Conservation (phyloP, 2,888 invertebrate genomes). For the Sinelater perroti region DNA sequence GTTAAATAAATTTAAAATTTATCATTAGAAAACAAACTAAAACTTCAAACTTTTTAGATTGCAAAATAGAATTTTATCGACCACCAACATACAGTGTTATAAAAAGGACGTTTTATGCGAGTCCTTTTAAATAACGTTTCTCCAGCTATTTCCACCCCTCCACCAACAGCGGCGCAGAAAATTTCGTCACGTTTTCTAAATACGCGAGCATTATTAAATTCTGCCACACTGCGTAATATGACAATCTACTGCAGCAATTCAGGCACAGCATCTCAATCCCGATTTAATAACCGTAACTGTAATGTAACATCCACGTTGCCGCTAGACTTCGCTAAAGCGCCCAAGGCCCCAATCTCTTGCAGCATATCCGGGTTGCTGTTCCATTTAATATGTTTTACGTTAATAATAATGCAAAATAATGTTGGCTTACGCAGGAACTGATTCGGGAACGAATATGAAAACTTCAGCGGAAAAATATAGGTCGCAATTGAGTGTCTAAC, state of each 20-base stretch:
- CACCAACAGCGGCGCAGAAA: neutral
- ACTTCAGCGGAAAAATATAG: too few relatives aligned
- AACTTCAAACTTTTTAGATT: too few relatives aligned
- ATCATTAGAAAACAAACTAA: too few relatives aligned
- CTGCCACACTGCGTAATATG: slow-evolving; percentile 20
- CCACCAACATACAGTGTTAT: too few relatives aligned
- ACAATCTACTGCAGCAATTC: slow-evolving; percentile 24
- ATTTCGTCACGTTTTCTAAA: slow-evolving; percentile 19
- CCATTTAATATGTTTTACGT: slow-evolving; percentile 31
- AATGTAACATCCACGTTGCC: slow-evolving; percentile 22
- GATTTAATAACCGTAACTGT: slow-evolving; percentile 26
- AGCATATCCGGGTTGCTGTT: slow-evolving; percentile 22
- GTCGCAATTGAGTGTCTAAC: too few relatives aligned
- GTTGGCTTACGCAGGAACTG: too few relatives aligned
- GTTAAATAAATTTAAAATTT: too few relatives aligned
- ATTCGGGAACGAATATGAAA: too few relatives aligned
- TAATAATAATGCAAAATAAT: slow-evolving; percentile 29
- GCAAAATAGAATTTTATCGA: too few relatives aligned
- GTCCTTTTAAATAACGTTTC: too few relatives aligned
- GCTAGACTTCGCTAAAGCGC: slow-evolving; percentile 23
- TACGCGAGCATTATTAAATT: slow-evolving; percentile 23
- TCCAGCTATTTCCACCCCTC: neutral
- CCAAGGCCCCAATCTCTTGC: slow-evolving; percentile 27
- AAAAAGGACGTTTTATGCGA: too few relatives aligned
- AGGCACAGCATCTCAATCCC: slow-evolving; percentile 23